These are phyloP conservation scores for Brachypalpus laphriformis DNA, from an alignment of 2,888 invertebrate species.

Conservation along the genomic window DNA sequence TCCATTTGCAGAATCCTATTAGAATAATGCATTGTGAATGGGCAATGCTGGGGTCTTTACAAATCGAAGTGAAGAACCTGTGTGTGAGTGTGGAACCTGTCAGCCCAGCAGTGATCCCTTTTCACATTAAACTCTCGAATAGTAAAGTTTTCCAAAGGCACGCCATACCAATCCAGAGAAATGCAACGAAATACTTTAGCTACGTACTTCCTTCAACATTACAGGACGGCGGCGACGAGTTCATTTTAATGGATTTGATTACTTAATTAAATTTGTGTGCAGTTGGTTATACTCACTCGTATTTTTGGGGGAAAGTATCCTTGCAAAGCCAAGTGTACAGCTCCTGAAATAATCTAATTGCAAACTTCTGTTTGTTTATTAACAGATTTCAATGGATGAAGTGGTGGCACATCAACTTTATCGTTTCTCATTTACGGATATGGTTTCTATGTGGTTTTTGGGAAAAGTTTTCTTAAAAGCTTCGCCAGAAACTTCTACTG, in stretches of 20 bases:
- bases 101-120: conserved; percentile 20
- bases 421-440: conserved; percentile 72
- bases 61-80: conserved; percentile 56
- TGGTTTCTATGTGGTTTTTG: conserved; percentile 46
- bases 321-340: conserved; percentile 11
- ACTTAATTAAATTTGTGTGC: conserved; percentile 74
- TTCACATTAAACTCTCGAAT: conserved; percentile 32
- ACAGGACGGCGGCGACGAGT: conserved; percentile 13
- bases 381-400: conserved; percentile 73
- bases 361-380: conserved; percentile 75
- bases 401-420: conserved; percentile 73
- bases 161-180: conserved; percentile 28
- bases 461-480: conserved; percentile 69
- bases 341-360: conserved; percentile 72
- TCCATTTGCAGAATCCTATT: conserved; percentile 71
- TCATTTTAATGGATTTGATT: conserved; percentile 73
- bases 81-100: conserved; percentile 27
- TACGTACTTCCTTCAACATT: conserved; percentile 8
- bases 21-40: conserved; percentile 70
- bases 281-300: conserved; percentile 47
- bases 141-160: conserved; percentile 38
- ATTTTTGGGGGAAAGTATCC: conserved; percentile 4
- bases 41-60: conserved; percentile 10
- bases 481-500: conserved; percentile 46
- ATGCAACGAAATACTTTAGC: conserved; percentile 54